Evolutionary conservation across 35 echinoderm and acorn worm genomes (phyloP).

Genomic region (Strongylocentrotus purpuratus): DNA sequence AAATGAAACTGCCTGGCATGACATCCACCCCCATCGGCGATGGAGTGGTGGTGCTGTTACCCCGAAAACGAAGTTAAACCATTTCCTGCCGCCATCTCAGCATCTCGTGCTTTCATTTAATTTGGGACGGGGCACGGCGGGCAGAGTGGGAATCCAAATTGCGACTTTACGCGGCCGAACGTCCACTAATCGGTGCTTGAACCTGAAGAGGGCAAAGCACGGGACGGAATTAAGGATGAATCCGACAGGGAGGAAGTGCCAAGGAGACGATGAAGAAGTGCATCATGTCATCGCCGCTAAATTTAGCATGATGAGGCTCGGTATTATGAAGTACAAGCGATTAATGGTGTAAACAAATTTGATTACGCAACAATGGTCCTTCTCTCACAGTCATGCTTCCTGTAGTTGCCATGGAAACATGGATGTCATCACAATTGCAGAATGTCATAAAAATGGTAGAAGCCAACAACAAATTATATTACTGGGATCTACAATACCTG

Average conservation of each 20-base stretch:
- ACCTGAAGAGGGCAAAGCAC: background rate
- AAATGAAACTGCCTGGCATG: background rate
- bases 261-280: background rate
- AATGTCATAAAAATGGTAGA: background rate
- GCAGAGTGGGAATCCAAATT: background rate
- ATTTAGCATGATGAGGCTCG: background rate
- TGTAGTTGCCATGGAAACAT: background rate
- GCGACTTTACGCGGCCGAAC: background rate
- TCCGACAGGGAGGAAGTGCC: background rate
- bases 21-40: background rate
- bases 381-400: background rate
- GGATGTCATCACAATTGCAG: background rate
- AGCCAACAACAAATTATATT: background rate
- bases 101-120: background rate
- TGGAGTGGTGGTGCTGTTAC: background rate
- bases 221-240: background rate
- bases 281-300: background rate
- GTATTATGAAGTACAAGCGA: background rate
- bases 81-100: background rate
- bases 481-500: background rate
- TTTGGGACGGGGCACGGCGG: background rate
- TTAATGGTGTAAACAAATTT: slow-evolving; percentile 4
- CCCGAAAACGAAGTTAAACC: background rate
- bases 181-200: background rate
- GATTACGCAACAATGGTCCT: background rate